Evolutionary conservation across 2,113 vertebrate species (phyloP).

Genomic region (Carassius gibelio): DNA sequence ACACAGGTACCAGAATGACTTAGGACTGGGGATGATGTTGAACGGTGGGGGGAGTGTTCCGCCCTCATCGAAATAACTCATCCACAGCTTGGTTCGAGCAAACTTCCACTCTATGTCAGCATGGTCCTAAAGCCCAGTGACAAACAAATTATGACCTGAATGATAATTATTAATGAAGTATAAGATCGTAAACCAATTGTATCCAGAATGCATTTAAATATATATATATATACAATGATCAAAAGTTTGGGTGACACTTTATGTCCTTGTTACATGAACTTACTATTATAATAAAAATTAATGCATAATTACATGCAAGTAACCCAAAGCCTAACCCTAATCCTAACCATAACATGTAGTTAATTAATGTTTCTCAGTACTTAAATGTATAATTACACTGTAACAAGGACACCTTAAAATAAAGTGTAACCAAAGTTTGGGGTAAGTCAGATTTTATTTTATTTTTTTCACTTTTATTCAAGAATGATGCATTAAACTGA

Average conservation of each 20-base stretch:
- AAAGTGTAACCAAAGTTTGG: too few species aligned
- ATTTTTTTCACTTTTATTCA: too few species aligned
- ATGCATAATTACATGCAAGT: too few species aligned
- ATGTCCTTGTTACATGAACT: too few species aligned
- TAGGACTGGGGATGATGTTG: constrained; percentile 94
- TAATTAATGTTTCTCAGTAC: too few species aligned
- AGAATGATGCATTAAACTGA: background rate
- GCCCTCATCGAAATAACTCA: constrained; percentile 97
- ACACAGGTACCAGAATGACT: constrained; percentile 91
- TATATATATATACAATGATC: background rate
- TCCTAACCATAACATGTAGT: too few species aligned
- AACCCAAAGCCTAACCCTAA: too few species aligned
- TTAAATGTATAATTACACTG: too few species aligned
- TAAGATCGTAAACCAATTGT: background rate
- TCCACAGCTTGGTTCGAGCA: constrained; percentile 96
- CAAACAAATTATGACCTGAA: background rate
- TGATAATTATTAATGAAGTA: background rate
- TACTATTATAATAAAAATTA: too few species aligned
- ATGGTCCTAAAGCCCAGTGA: constrained; percentile 80
- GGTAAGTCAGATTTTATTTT: too few species aligned
- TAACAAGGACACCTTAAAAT: too few species aligned
- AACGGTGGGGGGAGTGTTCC: constrained; percentile 95
- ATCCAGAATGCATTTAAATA: background rate
- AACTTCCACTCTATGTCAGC: constrained; percentile 99
- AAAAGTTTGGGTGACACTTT: background rate